Evolutionary conservation across 2,797 vertebrate species (phyloP).

Genomic region (Molothrus aeneus): DNA sequence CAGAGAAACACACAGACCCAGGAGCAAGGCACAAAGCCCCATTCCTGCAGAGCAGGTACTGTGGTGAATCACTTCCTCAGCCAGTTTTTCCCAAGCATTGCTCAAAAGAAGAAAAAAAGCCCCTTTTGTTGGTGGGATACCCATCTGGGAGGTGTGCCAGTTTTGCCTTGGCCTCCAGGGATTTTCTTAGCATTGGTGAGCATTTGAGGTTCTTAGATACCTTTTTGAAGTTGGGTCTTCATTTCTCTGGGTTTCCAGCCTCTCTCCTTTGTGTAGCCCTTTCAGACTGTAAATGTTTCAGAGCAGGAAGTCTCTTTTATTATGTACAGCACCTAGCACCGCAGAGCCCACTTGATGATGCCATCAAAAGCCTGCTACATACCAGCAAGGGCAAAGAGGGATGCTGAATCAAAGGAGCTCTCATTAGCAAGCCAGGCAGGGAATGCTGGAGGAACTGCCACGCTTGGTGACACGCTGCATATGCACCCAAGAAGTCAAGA

Average conservation of each 20-base stretch:
- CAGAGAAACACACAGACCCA: background rate
- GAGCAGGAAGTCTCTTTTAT: slow-evolving; percentile 9
- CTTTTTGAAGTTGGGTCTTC: slow-evolving; percentile 1
- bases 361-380: background rate
- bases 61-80: slow-evolving; percentile 1
- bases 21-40: background rate
- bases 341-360: background rate
- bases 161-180: background rate
- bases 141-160: slow-evolving; percentile 6
- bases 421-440: slow-evolving; percentile 50
- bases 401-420: background rate
- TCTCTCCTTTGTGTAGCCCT: background rate
- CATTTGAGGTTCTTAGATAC: background rate
- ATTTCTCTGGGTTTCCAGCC: background rate
- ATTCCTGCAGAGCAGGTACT: background rate
- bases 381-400: slow-evolving; percentile 7
- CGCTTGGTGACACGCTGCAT: rapidly evolving
- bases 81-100: slow-evolving; percentile 25
- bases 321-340: slow-evolving; percentile 10
- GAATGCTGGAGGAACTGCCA: background rate
- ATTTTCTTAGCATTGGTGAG: background rate
- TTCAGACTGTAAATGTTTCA: background rate
- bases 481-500: slow-evolving; percentile 31
- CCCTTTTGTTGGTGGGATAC: slow-evolving; percentile 1
- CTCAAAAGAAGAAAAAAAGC: slow-evolving; percentile 8